Conservation (phyloP, 2,797 vertebrate species). For the Synanceia verrucosa region DNA sequence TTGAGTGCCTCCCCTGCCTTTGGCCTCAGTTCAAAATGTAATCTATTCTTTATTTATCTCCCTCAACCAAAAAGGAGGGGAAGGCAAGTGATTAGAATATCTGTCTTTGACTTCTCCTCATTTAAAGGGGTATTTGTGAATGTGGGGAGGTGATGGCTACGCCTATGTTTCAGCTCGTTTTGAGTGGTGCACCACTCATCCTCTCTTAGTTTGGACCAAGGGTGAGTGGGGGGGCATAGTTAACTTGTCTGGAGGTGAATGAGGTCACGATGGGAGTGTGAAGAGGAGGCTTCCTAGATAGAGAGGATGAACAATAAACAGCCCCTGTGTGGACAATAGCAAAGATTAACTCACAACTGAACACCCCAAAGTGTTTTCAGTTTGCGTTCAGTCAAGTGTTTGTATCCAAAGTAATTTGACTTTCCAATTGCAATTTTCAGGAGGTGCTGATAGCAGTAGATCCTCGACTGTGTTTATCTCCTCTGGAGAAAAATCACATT, state of each 20-base stretch:
- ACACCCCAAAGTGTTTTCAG: slow-evolving; percentile 40
- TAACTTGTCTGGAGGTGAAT: slow-evolving; percentile 73
- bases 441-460: background rate
- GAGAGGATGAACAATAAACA: slow-evolving; percentile 44
- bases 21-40: slow-evolving; percentile 80
- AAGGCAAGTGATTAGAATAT: slow-evolving; percentile 84
- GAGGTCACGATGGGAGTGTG: slow-evolving; percentile 63
- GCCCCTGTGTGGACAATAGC: slow-evolving; percentile 45
- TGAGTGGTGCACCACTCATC: slow-evolving; percentile 66
- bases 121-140: slow-evolving; percentile 81
- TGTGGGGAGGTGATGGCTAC: slow-evolving; percentile 80
- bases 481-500: background rate
- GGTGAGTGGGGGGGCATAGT: slow-evolving; percentile 56
- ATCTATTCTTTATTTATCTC: slow-evolving; percentile 79
- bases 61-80: slow-evolving; percentile 75
- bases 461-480: background rate
- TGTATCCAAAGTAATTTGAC: slow-evolving; percentile 24
- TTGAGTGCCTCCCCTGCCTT: slow-evolving; percentile 75
- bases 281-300: slow-evolving; percentile 59
- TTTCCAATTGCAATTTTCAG: background rate
- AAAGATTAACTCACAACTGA: slow-evolving; percentile 30
- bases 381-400: slow-evolving; percentile 32
- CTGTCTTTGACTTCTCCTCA: slow-evolving; percentile 79
- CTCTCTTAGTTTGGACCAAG: slow-evolving; percentile 58
- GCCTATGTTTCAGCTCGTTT: slow-evolving; percentile 75